A percentile compares a stretch with the other conserved stretches of the same genome.
Evolutionary conservation across 2,797 vertebrate species (phyloP).

Genomic region (Carcharodon carcharias): DNA sequence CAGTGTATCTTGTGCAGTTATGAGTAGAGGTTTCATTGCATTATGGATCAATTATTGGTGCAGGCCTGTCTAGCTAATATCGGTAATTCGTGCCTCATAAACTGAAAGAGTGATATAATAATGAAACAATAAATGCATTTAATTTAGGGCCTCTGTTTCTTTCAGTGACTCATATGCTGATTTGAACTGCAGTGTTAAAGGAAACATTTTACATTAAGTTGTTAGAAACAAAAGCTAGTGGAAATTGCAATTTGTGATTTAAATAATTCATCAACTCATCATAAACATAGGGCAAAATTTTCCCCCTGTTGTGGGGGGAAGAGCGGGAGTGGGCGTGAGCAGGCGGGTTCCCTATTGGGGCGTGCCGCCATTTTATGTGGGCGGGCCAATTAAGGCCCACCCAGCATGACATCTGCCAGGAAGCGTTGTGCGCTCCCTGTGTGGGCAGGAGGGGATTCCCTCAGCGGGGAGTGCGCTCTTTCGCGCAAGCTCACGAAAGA

Average conservation of each 20-base stretch:
- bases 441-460: no score
- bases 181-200: slow-evolving; percentile 14
- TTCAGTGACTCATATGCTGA: not conserved
- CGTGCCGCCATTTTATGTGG: no score
- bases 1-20: not conserved
- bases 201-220: not conserved
- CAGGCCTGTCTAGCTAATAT: not conserved
- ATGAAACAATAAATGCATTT: slow-evolving; percentile 16
- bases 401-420: no score
- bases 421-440: no score
- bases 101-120: not conserved
- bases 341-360: no score
- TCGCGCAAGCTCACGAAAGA: no score
- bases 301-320: no score
- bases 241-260: slow-evolving; percentile 12
- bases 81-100: not conserved
- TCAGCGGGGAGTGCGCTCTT: no score
- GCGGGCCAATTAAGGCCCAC: no score
- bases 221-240: not conserved
- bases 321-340: no score
- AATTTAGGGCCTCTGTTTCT: not conserved
- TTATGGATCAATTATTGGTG: not conserved
- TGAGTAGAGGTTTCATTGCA: not conserved
- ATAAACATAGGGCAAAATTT: no score
- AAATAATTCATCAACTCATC: not conserved